These are phyloP conservation scores for Actinostola sp. DNA, from an alignment of 92 coral and sea anemone species.

Conservation along the genomic window DNA sequence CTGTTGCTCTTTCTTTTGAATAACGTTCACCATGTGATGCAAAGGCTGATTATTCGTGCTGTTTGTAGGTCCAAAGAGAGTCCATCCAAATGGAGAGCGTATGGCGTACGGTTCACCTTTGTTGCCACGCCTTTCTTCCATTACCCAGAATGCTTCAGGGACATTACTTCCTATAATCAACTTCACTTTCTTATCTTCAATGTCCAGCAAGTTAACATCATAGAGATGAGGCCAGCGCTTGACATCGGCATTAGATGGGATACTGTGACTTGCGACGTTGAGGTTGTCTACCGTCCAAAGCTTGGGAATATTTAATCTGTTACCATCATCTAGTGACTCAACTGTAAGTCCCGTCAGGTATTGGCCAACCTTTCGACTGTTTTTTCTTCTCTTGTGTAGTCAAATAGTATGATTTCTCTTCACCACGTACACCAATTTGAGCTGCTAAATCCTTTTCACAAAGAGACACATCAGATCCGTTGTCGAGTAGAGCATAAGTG, in stretches of 20 bases:
- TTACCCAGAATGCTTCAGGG: no score
- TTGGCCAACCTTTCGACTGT: constrained; percentile 21
- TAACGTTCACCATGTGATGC: no score
- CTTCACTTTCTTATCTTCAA: constrained; percentile 7
- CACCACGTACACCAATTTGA: constrained; percentile 36
- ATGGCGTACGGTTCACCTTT: no score
- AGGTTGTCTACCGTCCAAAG: constrained; percentile 49
- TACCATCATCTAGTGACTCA: constrained; percentile 40
- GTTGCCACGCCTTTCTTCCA: constrained; percentile 49
- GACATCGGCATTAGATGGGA: no score
- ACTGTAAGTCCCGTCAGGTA: constrained; percentile 14
- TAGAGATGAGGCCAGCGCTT: no score
- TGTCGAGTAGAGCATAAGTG: constrained; percentile 57
- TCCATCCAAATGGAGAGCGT: no score
- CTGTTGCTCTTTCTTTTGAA: neutral
- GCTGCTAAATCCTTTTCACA: constrained; percentile 30
- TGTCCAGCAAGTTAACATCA: constrained; percentile 34
- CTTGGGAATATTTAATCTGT: constrained; percentile 25
- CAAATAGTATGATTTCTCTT: constrained; percentile 20
- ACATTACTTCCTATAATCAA: constrained; percentile 38
- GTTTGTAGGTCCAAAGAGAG: constrained; percentile 22
- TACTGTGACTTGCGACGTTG: no score
- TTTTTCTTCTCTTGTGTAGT: constrained; percentile 50
- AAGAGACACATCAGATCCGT: constrained; percentile 48
- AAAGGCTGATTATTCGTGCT: neutral